Conservation (phyloP, 2,888 invertebrate genomes). For the Drosophila paramelanica region DNA sequence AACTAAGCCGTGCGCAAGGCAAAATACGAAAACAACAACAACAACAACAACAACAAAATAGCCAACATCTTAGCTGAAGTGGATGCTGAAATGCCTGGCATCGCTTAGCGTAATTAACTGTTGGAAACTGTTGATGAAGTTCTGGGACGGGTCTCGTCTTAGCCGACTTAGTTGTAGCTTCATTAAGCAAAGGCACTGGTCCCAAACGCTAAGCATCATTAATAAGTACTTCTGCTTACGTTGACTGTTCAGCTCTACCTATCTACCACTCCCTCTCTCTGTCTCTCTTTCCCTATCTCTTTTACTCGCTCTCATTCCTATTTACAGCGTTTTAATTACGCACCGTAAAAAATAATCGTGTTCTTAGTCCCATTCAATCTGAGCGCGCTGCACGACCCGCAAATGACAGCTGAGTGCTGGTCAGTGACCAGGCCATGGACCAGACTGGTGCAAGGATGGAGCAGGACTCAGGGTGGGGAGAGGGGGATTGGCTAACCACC, state of each 20-base stretch:
- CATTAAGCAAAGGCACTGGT: conserved; percentile 55
- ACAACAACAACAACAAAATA: conserved; percentile 5
- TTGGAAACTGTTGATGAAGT: conserved; percentile 71
- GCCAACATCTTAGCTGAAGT: conserved; percentile 32
- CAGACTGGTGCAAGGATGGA: conserved; percentile 1
- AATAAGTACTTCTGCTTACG: conserved; percentile 70
- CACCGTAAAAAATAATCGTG: conserved; percentile 76
- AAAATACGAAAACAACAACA: neutral
- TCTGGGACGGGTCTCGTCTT: conserved; percentile 20
- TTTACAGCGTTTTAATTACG: conserved; percentile 62
- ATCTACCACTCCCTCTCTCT: neutral
- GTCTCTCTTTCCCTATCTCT: neutral
- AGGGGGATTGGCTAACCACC: neutral
- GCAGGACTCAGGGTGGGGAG: neutral
- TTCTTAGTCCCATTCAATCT: conserved; percentile 70
- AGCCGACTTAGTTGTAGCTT: conserved; percentile 48
- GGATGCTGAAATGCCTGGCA: conserved; percentile 49
- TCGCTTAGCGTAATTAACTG: conserved; percentile 72
- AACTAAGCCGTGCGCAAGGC: conserved; percentile 32
- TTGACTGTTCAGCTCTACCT: conserved; percentile 48
- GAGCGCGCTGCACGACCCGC: conserved; percentile 30
- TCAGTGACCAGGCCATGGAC: conserved; percentile 57
- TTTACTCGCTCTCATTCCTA: neutral
- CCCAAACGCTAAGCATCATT: conserved; percentile 59
- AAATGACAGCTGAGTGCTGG: conserved; percentile 56